These are phyloP conservation scores for Brachionus rotundiformis DNA, from an alignment of 1,140 invertebrate genomes.

Conservation along the genomic window DNA sequence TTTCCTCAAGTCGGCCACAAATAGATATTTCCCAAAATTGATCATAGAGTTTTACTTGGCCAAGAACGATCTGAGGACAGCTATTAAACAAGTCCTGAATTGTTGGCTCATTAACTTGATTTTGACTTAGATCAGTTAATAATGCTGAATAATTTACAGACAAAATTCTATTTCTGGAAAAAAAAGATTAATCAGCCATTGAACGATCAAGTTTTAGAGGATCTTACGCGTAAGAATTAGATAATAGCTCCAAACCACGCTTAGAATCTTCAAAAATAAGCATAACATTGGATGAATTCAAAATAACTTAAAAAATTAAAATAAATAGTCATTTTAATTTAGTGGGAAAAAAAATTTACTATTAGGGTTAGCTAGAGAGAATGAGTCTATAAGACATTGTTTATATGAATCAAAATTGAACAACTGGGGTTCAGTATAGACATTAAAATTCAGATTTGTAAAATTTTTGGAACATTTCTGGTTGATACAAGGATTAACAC, in stretches of 20 bases:
- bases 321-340: too few species aligned
- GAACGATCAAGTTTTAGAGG: too few species aligned
- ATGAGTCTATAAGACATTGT: conserved; percentile 1
- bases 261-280: background rate
- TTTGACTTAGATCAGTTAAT: background rate
- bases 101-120: background rate
- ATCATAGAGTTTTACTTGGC: background rate
- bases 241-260: background rate
- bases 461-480: conserved; percentile 36
- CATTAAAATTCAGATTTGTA: conserved; percentile 35
- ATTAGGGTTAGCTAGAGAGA: background rate
- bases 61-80: background rate
- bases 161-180: background rate
- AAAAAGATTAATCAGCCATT: too few species aligned
- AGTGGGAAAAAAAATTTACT: background rate
- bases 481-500: background rate
- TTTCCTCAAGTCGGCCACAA: background rate
- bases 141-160: background rate
- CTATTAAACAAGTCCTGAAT: background rate
- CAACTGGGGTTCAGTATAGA: background rate
- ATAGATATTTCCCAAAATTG: conserved; percentile 31
- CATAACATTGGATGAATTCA: background rate
- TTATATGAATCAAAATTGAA: conserved; percentile 30
- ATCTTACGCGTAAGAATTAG: background rate
- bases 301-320: background rate